These are phyloP conservation scores for Sycophaga agraensis DNA, from an alignment of 1,140 invertebrate genomes.

Conservation along the genomic window DNA sequence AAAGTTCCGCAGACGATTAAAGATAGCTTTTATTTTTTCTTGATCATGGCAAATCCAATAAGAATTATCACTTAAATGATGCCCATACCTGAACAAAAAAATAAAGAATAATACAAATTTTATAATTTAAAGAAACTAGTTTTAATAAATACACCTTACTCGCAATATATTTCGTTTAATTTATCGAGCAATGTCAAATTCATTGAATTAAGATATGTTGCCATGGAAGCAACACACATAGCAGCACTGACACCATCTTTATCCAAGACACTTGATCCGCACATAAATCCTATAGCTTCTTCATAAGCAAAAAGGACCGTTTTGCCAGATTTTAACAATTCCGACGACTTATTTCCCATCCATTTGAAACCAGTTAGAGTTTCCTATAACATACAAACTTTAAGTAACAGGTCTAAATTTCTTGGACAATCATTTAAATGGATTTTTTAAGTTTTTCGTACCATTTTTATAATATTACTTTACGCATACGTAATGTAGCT, in stretches of 20 bases:
- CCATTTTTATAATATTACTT: too few species aligned
- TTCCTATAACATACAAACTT: slow-evolving; percentile 70
- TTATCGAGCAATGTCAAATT: slow-evolving; percentile 72
- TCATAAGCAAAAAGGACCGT: slow-evolving; percentile 93
- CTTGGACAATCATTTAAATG: too few species aligned
- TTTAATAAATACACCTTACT: slow-evolving; percentile 52
- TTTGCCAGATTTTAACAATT: slow-evolving; percentile 72
- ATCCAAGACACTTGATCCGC: slow-evolving; percentile 80
- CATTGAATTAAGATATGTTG: slow-evolving; percentile 70
- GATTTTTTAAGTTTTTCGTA: too few species aligned
- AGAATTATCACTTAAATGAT: slow-evolving; percentile 82
- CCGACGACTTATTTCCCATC: slow-evolving; percentile 90
- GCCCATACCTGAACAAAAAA: slow-evolving; percentile 66
- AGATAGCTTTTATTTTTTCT: slow-evolving; percentile 72
- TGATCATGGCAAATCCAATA: slow-evolving; percentile 87
- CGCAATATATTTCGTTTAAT: slow-evolving; percentile 77
- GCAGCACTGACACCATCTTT: slow-evolving; percentile 95
- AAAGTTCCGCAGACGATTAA: slow-evolving; percentile 80
- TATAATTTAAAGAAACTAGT: neutral
- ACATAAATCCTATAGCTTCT: slow-evolving; percentile 96
- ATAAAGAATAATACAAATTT: neutral
- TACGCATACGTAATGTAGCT: too few species aligned
- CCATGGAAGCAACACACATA: slow-evolving; percentile 76
- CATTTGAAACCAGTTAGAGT: slow-evolving; percentile 99
- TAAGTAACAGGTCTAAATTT: too few species aligned